Conservation (phyloP, 2,888 invertebrate species). For the Steromphala cineraria region DNA sequence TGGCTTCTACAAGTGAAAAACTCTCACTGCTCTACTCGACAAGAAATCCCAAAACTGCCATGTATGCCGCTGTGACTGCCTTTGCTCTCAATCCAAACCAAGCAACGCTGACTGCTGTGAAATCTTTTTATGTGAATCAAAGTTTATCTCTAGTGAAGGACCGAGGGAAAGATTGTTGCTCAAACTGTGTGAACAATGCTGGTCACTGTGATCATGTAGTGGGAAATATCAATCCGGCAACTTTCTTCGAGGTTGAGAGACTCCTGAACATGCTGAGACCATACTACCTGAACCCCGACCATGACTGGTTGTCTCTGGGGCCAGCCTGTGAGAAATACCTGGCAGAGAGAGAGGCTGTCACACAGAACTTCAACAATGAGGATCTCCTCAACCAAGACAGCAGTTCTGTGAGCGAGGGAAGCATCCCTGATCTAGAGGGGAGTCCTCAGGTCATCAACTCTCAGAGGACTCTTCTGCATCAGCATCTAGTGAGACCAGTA, state of each 20-base stretch:
- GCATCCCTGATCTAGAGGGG: background rate
- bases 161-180: slow-evolving; percentile 35
- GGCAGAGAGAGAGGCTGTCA: slow-evolving; percentile 32
- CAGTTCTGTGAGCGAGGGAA: background rate
- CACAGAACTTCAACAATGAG: slow-evolving; percentile 14
- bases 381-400: background rate
- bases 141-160: slow-evolving; percentile 18
- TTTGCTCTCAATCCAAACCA: slow-evolving; percentile 58
- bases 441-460: background rate
- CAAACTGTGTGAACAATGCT: slow-evolving; percentile 28
- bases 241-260: slow-evolving; percentile 65
- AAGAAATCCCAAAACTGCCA: slow-evolving; percentile 54
- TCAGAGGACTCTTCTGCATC: slow-evolving; percentile 2
- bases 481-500: background rate
- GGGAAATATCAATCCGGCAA: slow-evolving; percentile 56
- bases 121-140: slow-evolving; percentile 49
- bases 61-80: slow-evolving; percentile 61
- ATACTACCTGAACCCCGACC: slow-evolving; percentile 61
- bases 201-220: slow-evolving; percentile 31
- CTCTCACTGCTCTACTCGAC: slow-evolving; percentile 58
- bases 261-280: slow-evolving; percentile 61
- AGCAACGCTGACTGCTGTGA: slow-evolving; percentile 48
- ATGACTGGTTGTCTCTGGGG: slow-evolving; percentile 51
- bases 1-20: slow-evolving; percentile 58
- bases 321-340: slow-evolving; percentile 57